Evolutionary conservation across 2,113 vertebrate species (phyloP), one percentile per base, ranked within the genome.

Genomic region (Microtus ochrogaster): DNA sequence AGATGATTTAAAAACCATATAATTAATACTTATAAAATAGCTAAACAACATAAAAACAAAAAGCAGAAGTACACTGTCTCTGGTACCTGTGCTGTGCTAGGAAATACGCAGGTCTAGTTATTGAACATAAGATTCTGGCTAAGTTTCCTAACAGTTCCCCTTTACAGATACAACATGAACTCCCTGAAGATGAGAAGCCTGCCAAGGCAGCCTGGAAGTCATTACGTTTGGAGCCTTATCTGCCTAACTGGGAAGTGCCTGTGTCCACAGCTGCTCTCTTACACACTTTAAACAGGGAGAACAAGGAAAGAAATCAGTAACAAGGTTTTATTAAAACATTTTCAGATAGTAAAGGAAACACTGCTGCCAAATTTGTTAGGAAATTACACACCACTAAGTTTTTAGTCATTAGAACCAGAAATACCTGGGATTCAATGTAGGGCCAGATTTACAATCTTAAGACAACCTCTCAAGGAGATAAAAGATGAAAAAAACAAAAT

Each of bases 251-350:
- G 47, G 8, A 74, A 86, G 17, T 47, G 17, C 12, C 63, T 65
- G 1, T 39, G 72, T 65, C 52, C 28, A 26, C 16, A 82, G 70
- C 36, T 86, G 21, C 65, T 96, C 63, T 55, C 41, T 90, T 61
- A 68, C 33, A 44, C 36, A 30, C 41, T 22, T 39, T 79, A 44
- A 92, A 94, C 68, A 49, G 73, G 8, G 7, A 36, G 3, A 16
- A 74, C 30, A 87, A 96, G 63, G 33, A 79, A 79, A 96, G 28
- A 12, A n/a, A 84, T 83, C 84, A 95, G 86, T 74, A 22, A 47
- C 41, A 77, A 61, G 19, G 3, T 61, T 83, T 58, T 76, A 55
- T 61, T 89, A 89, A 89, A 85, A 3, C 33, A 89, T 63, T 81
- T 86, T 73, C 49, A 89, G 70, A 24, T 30, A 82, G 39, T 10